Base-by-base conservation (phyloP, 2,113 vertebrate genomes). In the Antidorcas marsupialis region DNA sequence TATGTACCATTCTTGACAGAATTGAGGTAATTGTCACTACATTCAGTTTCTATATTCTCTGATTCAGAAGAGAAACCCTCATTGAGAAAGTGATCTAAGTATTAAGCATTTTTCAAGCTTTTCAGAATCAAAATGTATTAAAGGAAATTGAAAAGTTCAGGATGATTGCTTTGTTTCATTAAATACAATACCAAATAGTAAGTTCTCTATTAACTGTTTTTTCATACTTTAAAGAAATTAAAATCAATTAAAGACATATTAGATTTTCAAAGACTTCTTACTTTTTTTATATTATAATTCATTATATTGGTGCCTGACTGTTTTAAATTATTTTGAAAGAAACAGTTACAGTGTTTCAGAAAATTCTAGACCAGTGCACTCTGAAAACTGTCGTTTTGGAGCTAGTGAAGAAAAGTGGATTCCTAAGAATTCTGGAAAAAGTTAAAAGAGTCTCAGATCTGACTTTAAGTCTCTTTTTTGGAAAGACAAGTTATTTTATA, bases 81-180 rank as follows among this genome's bases (percentile, higher is more conserved):
- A n/a, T 74, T 79, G 79, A 87, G 45, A 91, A 81, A 97, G 97
- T 95, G 83, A 97, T 62, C 23, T 95, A 96, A 97, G 50, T 93
- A 93, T 76, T 89, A 93, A 89, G 39, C 23, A 52, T 91, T 96
- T 97, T 97, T 96, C 59, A 98, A 95, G 93, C 28, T 85, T 93
- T 95, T 96, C 59, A 98, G 91, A 97, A 97, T 96, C 13, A 97
- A 96, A 97, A 53, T 1, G 27, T 97, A 97, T 97, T 91, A 90
- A 39, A 55, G 57, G 79, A 91, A 79, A 97, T 93, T 21, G 95
- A 96, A 91, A 96, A 83, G 67, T 86, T 97, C 90, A 97, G 95
- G 93, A 95, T 55, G 57, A 33, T 39, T 94, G 30, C n/a, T 97
- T 98, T 98, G 28, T 92, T 92, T 97, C 13, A 90, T 52, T 93